Base-by-base conservation (phyloP, 1,140 invertebrate species). In the Muscidifurax raptorellus region DNA sequence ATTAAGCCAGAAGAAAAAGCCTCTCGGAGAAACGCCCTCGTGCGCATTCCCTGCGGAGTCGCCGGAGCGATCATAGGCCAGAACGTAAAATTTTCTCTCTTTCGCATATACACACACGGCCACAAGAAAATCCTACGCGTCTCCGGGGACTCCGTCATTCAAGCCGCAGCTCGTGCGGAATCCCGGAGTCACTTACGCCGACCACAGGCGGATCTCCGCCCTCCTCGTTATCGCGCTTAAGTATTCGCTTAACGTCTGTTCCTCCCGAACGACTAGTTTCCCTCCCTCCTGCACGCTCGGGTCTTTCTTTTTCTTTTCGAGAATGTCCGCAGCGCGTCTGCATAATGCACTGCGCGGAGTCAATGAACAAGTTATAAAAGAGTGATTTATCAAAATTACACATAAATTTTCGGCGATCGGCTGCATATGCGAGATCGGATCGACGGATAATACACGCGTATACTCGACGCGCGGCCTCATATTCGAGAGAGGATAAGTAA, bases 161-260 rank as follows among this genome's bases (percentile, higher is more conserved):
- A 1, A 47, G 44, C 44, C 12, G 52, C 52, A 59, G 22, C 22
- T n/a, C 47, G 80, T 47, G 40, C 32, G 36, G 52, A 59, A 59
- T 59, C 52, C 69, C 18, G 32, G 66, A 81, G 36, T 81, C 59
- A 36, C 67, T 74, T 74, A 82, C 28, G 40, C 22, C 79, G 66
- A 81, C 15, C 13, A 36, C 69, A 28, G 12, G 28, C 69, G 47
- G 69, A 30, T 67, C 36, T 40, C 82, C 75, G 72, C 77, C 74
- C 77, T n/a, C 86, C 84, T 86, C 84, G 84, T 87, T 87, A 87
- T 87, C 82, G 86, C 69, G 74, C 79, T 86, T 86, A 86, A 87
- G 78, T 81, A 71, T n/a, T 81, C 15, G 52, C 83, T 85, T 25
- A 64, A 64, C 80, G 47, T 64, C 30, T 59, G 75, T 76, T 83